A percentile compares a stretch with the other conserved stretches of the same genome.
Conservation (phyloP, 2,113 vertebrate species). For the Chaetops frenatus region DNA sequence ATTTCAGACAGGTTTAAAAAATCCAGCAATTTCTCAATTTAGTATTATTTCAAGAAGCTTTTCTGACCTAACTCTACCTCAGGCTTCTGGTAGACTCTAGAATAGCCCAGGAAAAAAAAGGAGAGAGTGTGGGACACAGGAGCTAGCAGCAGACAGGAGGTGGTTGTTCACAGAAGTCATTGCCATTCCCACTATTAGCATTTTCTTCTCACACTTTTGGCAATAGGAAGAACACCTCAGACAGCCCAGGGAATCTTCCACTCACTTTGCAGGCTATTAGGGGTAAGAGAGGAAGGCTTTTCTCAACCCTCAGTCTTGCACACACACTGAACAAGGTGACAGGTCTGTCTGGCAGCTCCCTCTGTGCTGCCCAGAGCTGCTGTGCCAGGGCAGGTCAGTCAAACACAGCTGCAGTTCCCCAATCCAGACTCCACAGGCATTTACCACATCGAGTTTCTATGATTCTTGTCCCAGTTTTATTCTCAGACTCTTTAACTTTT, state of each 20-base stretch:
- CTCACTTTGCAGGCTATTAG: neutral
- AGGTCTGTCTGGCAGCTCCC: neutral
- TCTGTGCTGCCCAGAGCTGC: neutral
- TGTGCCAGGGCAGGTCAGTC: neutral
- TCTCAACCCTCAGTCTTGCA: neutral
- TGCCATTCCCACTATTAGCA: neutral
- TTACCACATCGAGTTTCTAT: neutral
- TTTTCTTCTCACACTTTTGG: neutral
- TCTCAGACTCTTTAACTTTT: neutral
- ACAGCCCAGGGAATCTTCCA: neutral
- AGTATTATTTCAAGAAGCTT: neutral
- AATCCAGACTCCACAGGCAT: neutral
- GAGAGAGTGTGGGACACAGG: neutral
- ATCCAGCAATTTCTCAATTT: neutral
- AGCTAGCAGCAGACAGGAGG: neutral
- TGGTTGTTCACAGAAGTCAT: neutral
- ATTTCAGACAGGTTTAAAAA: neutral
- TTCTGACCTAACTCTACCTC: neutral
- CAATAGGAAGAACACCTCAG: neutral
- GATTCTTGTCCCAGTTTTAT: neutral
- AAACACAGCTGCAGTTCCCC: fast-evolving
- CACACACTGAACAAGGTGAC: neutral
- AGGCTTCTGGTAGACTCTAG: neutral
- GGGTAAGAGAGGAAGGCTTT: neutral
- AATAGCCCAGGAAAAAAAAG: neutral